Percentiles rank a stretch among this genome's conserved stretches.
Evolutionary conservation across 2,113 vertebrate genomes (phyloP).

Genomic region (Podocnemis expansa): DNA sequence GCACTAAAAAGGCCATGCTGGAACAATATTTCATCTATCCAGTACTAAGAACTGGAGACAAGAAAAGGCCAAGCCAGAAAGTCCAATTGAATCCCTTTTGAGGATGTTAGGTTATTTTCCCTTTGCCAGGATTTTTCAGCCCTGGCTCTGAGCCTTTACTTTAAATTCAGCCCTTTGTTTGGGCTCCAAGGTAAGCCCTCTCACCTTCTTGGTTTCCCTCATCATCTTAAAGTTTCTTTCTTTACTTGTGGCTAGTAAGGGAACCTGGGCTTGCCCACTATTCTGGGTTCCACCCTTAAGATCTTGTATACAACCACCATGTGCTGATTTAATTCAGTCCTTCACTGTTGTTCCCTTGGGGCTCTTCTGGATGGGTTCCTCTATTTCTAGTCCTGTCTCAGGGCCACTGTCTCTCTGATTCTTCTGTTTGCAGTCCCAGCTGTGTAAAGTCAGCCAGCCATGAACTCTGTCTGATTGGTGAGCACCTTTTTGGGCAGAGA

Average conservation of each 20-base stretch:
- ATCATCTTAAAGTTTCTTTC: too few relatives aligned
- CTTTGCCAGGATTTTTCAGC: neutral
- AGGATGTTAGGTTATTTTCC: neutral
- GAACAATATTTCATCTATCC: neutral
- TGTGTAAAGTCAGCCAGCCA: neutral
- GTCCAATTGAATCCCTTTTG: too few relatives aligned
- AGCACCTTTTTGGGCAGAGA: neutral
- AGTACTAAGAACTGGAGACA: neutral
- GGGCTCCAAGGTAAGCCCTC: neutral
- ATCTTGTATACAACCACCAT: neutral
- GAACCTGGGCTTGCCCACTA: neutral
- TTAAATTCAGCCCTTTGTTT: neutral
- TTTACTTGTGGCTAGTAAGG: neutral
- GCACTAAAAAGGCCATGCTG: neutral
- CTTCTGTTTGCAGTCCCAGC: neutral
- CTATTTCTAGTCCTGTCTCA: neutral
- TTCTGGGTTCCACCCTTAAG: neutral
- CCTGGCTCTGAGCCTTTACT: neutral
- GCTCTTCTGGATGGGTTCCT: neutral
- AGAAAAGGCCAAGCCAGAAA: neutral
- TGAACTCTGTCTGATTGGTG: neutral
- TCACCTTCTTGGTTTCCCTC: neutral
- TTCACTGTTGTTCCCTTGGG: neutral
- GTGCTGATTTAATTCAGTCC: neutral
- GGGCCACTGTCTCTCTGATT: neutral